Percentiles rank a stretch among this genome's conserved stretches.
Evolutionary conservation across 2,797 vertebrate species (phyloP).

Genomic region (Sphenodon punctatus): DNA sequence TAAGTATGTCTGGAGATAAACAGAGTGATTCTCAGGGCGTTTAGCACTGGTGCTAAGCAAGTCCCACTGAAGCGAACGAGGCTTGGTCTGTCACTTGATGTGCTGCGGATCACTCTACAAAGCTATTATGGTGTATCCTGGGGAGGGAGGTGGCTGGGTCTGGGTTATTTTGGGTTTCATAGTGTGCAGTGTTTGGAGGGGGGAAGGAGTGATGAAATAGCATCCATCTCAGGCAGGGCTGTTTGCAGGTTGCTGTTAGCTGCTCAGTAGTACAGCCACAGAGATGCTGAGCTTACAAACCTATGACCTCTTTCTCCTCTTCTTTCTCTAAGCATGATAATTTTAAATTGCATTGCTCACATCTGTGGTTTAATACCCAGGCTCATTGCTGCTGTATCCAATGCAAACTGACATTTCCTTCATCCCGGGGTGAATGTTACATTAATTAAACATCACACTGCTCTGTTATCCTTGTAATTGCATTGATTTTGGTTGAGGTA

Average conservation of each 20-base stretch:
- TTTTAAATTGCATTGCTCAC: background rate
- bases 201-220: background rate
- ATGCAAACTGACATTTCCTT: background rate
- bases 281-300: background rate
- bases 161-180: background rate
- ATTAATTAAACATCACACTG: background rate
- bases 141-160: too few relatives aligned
- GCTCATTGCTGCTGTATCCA: background rate
- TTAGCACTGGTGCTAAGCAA: too few relatives aligned
- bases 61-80: too few relatives aligned
- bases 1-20: too few relatives aligned
- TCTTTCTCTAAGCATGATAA: background rate
- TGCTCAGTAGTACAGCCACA: too few relatives aligned
- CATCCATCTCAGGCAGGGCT: too few relatives aligned
- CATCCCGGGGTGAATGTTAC: background rate
- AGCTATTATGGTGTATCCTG: too few relatives aligned
- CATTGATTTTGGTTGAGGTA: background rate
- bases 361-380: background rate
- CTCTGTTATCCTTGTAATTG: background rate
- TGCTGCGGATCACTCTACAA: too few relatives aligned
- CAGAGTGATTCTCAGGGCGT: too few relatives aligned
- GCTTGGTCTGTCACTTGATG: too few relatives aligned
- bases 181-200: background rate
- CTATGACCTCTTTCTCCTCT: background rate
- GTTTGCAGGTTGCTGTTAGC: background rate